Evolutionary conservation across 2,888 invertebrate species (phyloP).

Genomic region (Volucella bombylans): DNA sequence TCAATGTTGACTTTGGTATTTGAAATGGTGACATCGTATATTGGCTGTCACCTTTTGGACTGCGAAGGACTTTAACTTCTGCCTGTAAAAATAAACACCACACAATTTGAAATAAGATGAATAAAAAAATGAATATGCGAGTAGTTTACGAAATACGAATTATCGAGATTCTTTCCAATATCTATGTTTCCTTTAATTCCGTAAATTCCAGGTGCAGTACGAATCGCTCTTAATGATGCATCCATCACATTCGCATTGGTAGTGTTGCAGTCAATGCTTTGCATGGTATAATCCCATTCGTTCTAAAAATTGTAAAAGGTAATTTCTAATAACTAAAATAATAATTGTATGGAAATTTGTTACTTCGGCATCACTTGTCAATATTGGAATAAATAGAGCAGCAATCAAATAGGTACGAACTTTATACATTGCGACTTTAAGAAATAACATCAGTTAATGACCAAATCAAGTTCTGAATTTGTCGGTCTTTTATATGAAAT

Average conservation of each 20-base stretch:
- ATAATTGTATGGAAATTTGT: too few species aligned
- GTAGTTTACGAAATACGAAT: constrained; percentile 1
- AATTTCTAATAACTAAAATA: background rate
- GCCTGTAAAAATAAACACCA: background rate
- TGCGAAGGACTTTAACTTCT: constrained; percentile 2
- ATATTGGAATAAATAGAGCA: too few species aligned
- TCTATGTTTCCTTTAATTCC: constrained; percentile 19
- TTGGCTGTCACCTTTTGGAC: background rate
- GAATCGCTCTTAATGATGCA: constrained; percentile 13
- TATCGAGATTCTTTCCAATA: constrained; percentile 1
- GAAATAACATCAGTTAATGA: too few species aligned
- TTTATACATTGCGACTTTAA: too few species aligned
- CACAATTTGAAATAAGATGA: background rate
- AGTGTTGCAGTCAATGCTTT: background rate
- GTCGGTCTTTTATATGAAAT: too few species aligned
- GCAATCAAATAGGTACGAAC: too few species aligned
- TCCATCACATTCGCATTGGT: background rate
- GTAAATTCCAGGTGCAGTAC: background rate
- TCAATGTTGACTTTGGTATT: background rate
- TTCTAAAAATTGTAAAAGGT: constrained; percentile 2
- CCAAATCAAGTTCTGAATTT: too few species aligned
- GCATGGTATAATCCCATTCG: constrained; percentile 9
- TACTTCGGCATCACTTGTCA: too few species aligned
- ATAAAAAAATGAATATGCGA: background rate
- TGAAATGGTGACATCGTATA: background rate